Base-by-base conservation (phyloP, 2,113 vertebrate genomes). In the Odontesthes bonariensis region DNA sequence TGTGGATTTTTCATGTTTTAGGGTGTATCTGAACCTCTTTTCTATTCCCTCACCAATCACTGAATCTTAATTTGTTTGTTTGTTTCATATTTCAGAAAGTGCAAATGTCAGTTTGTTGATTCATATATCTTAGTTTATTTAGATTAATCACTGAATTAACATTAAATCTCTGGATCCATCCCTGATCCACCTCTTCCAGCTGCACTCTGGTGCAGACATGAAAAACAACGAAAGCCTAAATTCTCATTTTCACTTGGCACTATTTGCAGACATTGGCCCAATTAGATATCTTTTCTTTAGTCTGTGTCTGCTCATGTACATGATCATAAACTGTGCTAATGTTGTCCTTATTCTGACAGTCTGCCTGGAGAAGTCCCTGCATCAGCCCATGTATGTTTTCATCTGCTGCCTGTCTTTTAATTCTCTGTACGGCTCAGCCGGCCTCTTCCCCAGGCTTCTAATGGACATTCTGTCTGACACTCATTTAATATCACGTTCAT, bases 371-470 rank as follows among this genome's bases (percentile, higher is more conserved):
- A 75, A 60, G 35, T 75, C 74, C 61, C 75, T 83, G 56, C 76
- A 79, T 59, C 51, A 62, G 52, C 82, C 76, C 72, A 84, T 84
- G 82, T 76, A 77, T 13, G 22, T 86, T 1, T 86, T 86, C 3
- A 62, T 86, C 69, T 74, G 55, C 60, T 77, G 14, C 61, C 69
- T 83, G 35, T 83, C 17, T n/a, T 14, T 77, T 0, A 86, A 86
- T 76, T 62, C 76, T 60, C 76, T 86, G 68, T 73, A 42, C 1
- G 80, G 84, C 54, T 74, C 80, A 0, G 14, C 73, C 4, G 84
- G 59, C 20, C 75, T 84, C 67, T 84, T 79, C 68, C 77, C 82
- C 62, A 67, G 77, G 67, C 75, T 84, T 42, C 57, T 84, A 4
- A 13, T 27, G 13, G 72, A 84, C 46, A 6, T 76, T 10, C 17